Base-by-base conservation (phyloP, 2,888 invertebrate genomes). In the Hirtodrosophila histrioides region DNA sequence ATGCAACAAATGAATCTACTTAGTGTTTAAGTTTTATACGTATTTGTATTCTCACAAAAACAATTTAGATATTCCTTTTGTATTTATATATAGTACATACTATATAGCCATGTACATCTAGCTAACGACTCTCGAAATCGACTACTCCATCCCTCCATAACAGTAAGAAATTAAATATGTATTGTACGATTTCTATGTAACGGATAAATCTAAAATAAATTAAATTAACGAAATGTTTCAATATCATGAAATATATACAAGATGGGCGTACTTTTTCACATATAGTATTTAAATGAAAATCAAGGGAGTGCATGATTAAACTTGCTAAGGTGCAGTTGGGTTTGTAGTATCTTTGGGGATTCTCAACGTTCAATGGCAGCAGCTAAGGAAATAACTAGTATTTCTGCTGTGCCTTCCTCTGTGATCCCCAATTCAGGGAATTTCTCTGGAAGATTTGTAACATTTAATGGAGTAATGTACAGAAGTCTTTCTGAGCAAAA, bases 1-100 rank as follows among this genome's bases (percentile, higher is more conserved):
- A 63, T 64, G 72, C 57, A 87, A 79, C 65, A 72, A 73, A 86
- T 68, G 70, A 83, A 75, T 86, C 81, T 78, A 72, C 39, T 54
- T 86, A 86, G 81, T 51, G 7, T 70, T 24, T 85, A 87, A 86
- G 83, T 70, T 76, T 78, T 68, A 61, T 78, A 86, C 68, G 53
- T 68, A 72, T 36, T 63, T 60, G 48, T 61, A 79, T 54, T 61
- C 51, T 50, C 56, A 51, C 49, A 66, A 75, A 55, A 64, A 51
- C 35, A 51, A 27, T 71, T 58, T 40, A 44, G 6, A 67, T 66
- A 74, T 62, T 71, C 58, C 57, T 83, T 66, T 69, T 82, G 67
- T 75, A 76, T 57, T 62, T 50, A 65, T 31, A 78, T 54, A 62
- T 50, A 65, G 48, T 61, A 61, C 33, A 70, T 35, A 71, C 39